These are phyloP conservation scores for Drosophila kurseongensis DNA, from an alignment of 1,140 invertebrate species.

Conservation along the genomic window DNA sequence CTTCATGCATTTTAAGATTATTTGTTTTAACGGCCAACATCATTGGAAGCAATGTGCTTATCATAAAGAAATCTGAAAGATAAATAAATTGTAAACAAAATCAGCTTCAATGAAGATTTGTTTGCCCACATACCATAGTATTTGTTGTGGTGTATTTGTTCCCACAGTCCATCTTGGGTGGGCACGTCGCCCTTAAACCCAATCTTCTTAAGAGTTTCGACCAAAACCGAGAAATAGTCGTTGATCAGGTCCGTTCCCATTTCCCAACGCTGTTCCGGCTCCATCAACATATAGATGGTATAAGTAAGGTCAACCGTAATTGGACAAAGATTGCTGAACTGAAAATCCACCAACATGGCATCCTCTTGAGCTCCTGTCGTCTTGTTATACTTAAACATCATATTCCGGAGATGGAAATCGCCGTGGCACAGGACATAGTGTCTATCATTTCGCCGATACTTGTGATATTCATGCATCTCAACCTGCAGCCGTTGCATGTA, in stretches of 20 bases:
- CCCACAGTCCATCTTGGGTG: conserved; percentile 25
- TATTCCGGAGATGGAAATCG: conserved; percentile 62
- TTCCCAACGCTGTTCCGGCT: conserved; percentile 41
- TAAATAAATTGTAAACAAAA: background rate
- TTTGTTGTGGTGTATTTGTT: conserved; percentile 34
- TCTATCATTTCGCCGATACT: conserved; percentile 9
- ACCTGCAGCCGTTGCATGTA: conserved; percentile 7
- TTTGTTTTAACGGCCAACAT: conserved; percentile 14
- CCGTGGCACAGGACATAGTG: conserved; percentile 63
- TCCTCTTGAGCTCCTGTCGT: conserved; percentile 41
- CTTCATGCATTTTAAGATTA: conserved; percentile 2
- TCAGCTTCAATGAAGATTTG: too few relatives aligned
- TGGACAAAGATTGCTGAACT: conserved; percentile 46
- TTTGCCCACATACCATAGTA: conserved; percentile 33
- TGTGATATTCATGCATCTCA: conserved; percentile 43
- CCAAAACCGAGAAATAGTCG: conserved; percentile 47
- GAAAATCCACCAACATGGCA: conserved; percentile 62
- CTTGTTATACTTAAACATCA: conserved; percentile 63
- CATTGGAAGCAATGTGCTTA: conserved; percentile 43
- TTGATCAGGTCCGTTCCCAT: conserved; percentile 44
- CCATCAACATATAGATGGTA: conserved; percentile 58
- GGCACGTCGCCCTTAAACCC: conserved; percentile 56
- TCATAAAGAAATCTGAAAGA: conserved; percentile 47
- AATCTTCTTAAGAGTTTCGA: conserved; percentile 50
- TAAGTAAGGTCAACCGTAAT: conserved; percentile 55